phyloP scores from a whole-genome alignment of 2,888 invertebrate species.

The Epistrophe grossulariae region DNA sequence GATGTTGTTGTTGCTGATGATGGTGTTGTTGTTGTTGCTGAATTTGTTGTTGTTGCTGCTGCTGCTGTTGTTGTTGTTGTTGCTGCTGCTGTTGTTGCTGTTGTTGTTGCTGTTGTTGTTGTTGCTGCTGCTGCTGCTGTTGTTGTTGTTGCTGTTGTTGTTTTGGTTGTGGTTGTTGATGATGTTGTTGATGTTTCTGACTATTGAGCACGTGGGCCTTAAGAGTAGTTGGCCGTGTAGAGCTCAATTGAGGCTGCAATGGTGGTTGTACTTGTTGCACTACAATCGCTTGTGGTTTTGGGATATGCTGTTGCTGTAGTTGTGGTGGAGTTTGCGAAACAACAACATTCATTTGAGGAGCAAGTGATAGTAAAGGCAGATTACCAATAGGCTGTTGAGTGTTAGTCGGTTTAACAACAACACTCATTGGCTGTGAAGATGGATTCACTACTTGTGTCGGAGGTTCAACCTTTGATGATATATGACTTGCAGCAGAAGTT shows the following conservation, averaged over 20 bases:
- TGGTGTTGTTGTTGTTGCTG: conserved; percentile 77
- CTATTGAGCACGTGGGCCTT: conserved; percentile 87
- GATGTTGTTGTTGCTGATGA: conserved; percentile 8
- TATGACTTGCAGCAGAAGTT: conserved; percentile 53
- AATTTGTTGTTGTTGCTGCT: conserved; percentile 72
- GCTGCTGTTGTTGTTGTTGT: conserved; percentile 78
- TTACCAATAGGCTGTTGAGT: conserved; percentile 76
- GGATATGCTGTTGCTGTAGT: conserved; percentile 81
- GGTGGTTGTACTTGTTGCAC: conserved; percentile 79
- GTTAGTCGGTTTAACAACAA: conserved; percentile 80
- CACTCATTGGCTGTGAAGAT: conserved; percentile 79
- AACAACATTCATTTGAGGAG: conserved; percentile 41
- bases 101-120: conserved; percentile 76
- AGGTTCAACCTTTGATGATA: conserved; percentile 51
- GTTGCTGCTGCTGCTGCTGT: conserved; percentile 80
- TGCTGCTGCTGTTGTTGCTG: conserved; percentile 37
- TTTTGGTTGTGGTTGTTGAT: conserved; percentile 54
- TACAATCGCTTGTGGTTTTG: conserved; percentile 80
- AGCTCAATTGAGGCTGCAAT: conserved; percentile 82
- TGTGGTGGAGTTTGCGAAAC: conserved; percentile 66
- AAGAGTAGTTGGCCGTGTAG: conserved; percentile 85
- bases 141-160: conserved; percentile 78
- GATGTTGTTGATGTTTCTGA: conserved; percentile 81
- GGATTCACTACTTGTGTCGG: conserved; percentile 75
- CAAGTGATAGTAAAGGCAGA: conserved; percentile 71